Conservation (phyloP, 2,113 vertebrate genomes). For the Rhinolophus ferrumequinum region DNA sequence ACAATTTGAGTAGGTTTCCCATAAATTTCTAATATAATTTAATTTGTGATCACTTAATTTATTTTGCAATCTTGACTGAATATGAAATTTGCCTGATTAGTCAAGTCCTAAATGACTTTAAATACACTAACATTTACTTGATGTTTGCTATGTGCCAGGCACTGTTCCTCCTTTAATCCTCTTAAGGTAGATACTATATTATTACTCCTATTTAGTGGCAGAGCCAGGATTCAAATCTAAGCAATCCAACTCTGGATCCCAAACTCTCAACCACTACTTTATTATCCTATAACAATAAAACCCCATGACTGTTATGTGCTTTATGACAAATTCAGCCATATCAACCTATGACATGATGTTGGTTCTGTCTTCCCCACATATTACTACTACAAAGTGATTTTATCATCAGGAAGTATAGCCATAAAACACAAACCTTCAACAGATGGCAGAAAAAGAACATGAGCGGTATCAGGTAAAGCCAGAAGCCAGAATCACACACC, state of each 20-base stretch:
- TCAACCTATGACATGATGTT: background rate
- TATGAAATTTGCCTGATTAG: background rate
- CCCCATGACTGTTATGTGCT: background rate
- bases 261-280: background rate
- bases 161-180: background rate
- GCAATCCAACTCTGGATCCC: background rate
- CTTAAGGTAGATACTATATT: background rate
- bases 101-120: background rate
- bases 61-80: background rate
- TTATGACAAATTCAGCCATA: slow-evolving; percentile 18
- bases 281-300: background rate
- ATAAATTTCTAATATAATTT: background rate
- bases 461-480: background rate
- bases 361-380: background rate
- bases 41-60: background rate
- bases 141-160: background rate
- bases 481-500: background rate
- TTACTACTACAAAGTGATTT: background rate
- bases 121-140: background rate
- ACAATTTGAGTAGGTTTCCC: background rate
- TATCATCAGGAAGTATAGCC: background rate
- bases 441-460: background rate
- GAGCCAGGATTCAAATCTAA: background rate
- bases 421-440: background rate
- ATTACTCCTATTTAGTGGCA: background rate